Evolutionary conservation across 1,140 invertebrate genomes (phyloP), one percentile per base, ranked within the genome.

Genomic region (Bombus sibiricus): DNA sequence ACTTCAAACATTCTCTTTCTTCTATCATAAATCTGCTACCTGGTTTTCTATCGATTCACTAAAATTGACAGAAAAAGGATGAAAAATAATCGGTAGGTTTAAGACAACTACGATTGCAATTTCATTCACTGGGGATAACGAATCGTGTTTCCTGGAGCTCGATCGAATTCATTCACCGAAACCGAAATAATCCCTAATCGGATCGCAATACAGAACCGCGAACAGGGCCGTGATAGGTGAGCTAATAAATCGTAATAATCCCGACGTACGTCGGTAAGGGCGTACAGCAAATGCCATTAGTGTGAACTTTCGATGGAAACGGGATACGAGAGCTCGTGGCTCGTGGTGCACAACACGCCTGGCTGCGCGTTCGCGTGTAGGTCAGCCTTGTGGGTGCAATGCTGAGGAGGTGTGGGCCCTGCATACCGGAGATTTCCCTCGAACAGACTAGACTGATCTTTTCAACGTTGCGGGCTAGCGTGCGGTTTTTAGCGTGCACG

Each of bases 271-370:
- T 76, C 83, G 81, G 37, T 47, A 66, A 59, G 57, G 37, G 76
- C 74, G 83, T 83, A 90, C 77, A 91, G 91, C 92, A 92, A 93
- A 93, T 93, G 93, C 92, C 92, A 93, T 94, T 93, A 93, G 91
- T 86, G 92, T 93, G 93, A 93, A 94, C 93, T 93, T 94, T 94
- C 92, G 89, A 92, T 92, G 86, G 83, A 92, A 93, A 90, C 81
- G 87, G 90, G 86, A 85, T 91, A 87, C 83, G 88, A 88, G 85
- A 86, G 82, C 87, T 87, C 64, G 69, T 83, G 68, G 62, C 81
- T 62, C 37, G 53, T 43, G 57, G 57, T 62, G 57, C 75, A 9
- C 22, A 59, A 39, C 53, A 53, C 34, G 47, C n/a, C 53, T 34
- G 47, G 32, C 25, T 76, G 10, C 53, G 59, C 88, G 89, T 88